A percentile compares a stretch with the other conserved stretches of the same genome.
These are phyloP conservation scores for Lottia scabra DNA, from an alignment of 2,888 invertebrate genomes.

Conservation along the genomic window DNA sequence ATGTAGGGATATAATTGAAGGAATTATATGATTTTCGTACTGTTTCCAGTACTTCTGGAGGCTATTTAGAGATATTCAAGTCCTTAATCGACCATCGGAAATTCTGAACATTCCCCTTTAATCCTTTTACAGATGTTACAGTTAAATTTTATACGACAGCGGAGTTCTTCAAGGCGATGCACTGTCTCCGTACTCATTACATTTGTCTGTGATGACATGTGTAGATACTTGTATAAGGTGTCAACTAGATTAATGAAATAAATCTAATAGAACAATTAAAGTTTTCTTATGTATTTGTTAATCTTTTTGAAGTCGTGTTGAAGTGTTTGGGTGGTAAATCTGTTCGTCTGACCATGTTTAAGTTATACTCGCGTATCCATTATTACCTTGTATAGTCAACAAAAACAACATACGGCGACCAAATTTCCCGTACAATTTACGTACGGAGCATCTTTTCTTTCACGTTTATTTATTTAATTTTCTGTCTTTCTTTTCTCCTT, in stretches of 20 bases:
- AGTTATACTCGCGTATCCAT: background rate
- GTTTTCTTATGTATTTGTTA: background rate
- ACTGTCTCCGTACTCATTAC: background rate
- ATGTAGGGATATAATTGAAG: too few relatives aligned
- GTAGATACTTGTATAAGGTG: background rate
- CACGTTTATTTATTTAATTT: background rate
- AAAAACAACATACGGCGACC: background rate
- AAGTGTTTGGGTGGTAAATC: background rate
- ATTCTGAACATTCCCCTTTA: too few relatives aligned
- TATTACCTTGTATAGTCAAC: constrained; percentile 3
- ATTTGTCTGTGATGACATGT: background rate
- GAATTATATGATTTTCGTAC: too few relatives aligned
- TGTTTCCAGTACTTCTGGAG: too few relatives aligned
- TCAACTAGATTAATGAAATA: background rate
- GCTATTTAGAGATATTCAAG: too few relatives aligned
- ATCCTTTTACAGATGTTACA: too few relatives aligned
- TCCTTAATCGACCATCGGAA: too few relatives aligned
- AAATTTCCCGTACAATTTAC: background rate
- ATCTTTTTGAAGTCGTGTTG: background rate
- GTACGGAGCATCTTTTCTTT: background rate
- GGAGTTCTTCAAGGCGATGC: background rate
- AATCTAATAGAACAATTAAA: background rate
- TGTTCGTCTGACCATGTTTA: background rate
- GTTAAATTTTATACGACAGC: background rate
- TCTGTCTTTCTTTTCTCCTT: background rate